Evolutionary conservation across 2,888 invertebrate genomes (phyloP).

Genomic region (Lasioglossum calceatum): DNA sequence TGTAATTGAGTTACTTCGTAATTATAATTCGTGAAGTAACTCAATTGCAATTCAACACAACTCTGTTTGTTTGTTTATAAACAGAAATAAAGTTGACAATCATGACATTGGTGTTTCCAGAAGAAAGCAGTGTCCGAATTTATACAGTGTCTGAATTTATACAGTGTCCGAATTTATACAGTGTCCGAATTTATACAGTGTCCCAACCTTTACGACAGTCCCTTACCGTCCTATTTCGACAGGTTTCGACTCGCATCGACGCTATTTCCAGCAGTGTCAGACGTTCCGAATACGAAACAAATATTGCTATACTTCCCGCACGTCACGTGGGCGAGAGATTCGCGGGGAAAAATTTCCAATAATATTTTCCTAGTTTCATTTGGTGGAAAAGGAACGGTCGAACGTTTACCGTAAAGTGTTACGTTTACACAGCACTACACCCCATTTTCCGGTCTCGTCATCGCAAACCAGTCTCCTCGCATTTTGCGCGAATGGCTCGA

Average conservation of each 20-base stretch:
- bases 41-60: too few species aligned
- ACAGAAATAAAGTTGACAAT: too few species aligned
- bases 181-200: too few species aligned
- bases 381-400: background rate
- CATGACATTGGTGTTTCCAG: too few species aligned
- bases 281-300: background rate
- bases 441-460: constrained; percentile 58
- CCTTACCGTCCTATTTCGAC: background rate
- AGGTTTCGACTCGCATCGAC: background rate
- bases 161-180: too few species aligned
- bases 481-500: constrained; percentile 50
- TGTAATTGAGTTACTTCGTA: too few species aligned
- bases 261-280: background rate
- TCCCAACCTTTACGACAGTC: too few species aligned
- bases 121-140: too few species aligned
- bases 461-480: constrained; percentile 51
- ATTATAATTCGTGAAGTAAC: too few species aligned
- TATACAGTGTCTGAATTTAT: too few species aligned
- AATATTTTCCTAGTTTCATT: constrained; percentile 9
- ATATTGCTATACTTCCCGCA: background rate
- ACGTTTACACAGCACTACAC: constrained; percentile 39
- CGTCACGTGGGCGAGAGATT: background rate
- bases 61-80: too few species aligned
- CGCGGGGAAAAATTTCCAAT: background rate
- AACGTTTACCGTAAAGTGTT: constrained; percentile 35